A percentile compares a stretch with the other conserved stretches of the same genome.
Conservation (phyloP, 2,113 vertebrate genomes). For the Gavia stellata region DNA sequence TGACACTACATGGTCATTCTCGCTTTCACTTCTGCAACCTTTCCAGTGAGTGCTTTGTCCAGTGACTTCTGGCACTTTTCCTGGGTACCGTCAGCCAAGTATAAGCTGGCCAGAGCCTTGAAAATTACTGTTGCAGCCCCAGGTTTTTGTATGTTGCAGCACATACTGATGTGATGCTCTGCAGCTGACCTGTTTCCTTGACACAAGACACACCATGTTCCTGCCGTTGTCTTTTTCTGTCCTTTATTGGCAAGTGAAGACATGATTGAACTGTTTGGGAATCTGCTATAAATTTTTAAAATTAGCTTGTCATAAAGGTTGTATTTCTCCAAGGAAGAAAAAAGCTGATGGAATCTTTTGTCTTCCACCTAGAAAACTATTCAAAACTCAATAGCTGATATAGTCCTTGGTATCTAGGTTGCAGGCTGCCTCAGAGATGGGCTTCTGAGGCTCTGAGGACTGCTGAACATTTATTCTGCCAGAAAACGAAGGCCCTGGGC, state of each 20-base stretch:
- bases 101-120: background rate
- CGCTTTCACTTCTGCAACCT: background rate
- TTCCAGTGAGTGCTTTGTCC: background rate
- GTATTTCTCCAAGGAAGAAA: background rate
- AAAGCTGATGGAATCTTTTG: background rate
- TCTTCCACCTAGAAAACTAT: background rate
- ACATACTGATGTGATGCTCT: background rate
- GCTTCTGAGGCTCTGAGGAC: background rate
- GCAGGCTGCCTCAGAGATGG: background rate
- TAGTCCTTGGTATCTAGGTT: background rate
- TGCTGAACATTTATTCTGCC: background rate
- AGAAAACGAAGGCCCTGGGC: background rate
- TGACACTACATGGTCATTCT: background rate
- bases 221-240: background rate
- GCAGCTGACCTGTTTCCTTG: background rate
- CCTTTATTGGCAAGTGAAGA: background rate
- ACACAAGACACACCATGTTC: background rate
- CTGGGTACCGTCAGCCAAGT: background rate
- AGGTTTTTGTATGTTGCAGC: background rate
- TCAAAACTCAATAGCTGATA: background rate
- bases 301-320: background rate
- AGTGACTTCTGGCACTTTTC: background rate
- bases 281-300: background rate
- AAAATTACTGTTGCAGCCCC: background rate
- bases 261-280: background rate